A percentile compares a stretch with the other conserved stretches of the same genome.
Conservation (phyloP, 2,797 vertebrate species). For the Glyptemys insculpta region DNA sequence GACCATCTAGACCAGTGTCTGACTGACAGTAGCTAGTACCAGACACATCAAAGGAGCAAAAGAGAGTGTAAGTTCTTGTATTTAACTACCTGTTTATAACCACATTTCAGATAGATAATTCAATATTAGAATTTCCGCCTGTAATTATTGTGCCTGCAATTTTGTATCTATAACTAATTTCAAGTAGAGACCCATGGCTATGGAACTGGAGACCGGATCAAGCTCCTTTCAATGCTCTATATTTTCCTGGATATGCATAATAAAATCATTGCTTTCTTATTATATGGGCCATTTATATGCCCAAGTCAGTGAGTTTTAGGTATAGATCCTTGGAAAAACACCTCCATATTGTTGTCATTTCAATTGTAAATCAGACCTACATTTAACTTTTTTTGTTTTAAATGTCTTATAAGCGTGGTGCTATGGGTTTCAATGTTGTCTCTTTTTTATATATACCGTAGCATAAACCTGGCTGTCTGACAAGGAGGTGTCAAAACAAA, state of each 20-base stretch:
- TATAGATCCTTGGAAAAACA: not conserved
- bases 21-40: not conserved
- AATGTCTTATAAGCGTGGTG: not conserved
- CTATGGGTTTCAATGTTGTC: not conserved
- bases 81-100: not conserved
- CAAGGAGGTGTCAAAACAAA: slow-evolving; percentile 46
- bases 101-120: not conserved
- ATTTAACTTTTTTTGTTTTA: slow-evolving; percentile 12
- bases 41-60: not conserved
- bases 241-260: not conserved
- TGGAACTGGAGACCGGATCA: not conserved
- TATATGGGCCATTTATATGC: not conserved
- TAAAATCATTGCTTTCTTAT: not conserved
- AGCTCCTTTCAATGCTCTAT: not conserved
- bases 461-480: slow-evolving; percentile 36
- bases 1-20: not conserved
- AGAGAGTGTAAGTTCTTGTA: not conserved
- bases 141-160: not conserved
- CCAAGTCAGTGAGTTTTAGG: slow-evolving; percentile 4
- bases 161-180: not conserved
- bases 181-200: not conserved
- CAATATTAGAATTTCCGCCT: not conserved
- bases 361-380: not conserved
- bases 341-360: not conserved
- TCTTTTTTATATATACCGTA: slow-evolving; percentile 7